Base-by-base conservation (phyloP, 2,797 vertebrate species). In the Enteromius afrohamiltoni region DNA sequence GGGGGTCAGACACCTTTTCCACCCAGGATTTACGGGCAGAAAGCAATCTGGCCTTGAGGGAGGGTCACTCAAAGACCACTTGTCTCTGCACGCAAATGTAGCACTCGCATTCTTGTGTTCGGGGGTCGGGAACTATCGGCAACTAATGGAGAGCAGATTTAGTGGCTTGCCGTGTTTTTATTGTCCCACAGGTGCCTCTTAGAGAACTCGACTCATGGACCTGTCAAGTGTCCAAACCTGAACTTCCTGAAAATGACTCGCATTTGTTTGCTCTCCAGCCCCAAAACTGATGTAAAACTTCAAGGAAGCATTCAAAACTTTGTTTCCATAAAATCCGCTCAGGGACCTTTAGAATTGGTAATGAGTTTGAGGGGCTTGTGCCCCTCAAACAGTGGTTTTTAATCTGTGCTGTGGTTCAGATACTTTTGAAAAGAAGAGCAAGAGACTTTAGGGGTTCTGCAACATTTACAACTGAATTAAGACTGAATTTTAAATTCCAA, bases 151-250 rank as follows among this genome's bases (percentile, higher is more conserved):
- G 86, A 83, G 88, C 83, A 91, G 89, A 92, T 93, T 93, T 92
- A 93, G 89, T 87, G 73, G 85, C 88, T 89, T 88, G 84, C 86
- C 75, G 51, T 92, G 90, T 91, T 93, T 93, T 94, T 91, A 93
- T 92, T 85, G 86, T 91, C 92, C 91, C 91, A 88, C 92, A 92
- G 92, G 93, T 94, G 92, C 92, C 91, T 91, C 90, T 90, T 79
- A 47, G 23, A 80, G 79, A 85, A 73, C 71, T 89, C 26, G 64
- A 40, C 82, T 79, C 45, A 58, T 87, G 81, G 37, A 82, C 55
- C 80, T 82, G 70, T 65, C 79, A 49, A 17, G 21, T 40, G 1
- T 60, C 73, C 82, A 77, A 77, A 69, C n/a, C 17, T 58, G 1
- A 58, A 42, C 49, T 83, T 83, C 62, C 49, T 58, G 51, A 80